Base-by-base conservation (phyloP, 2,888 invertebrate species). In the Odontothrips loti region DNA sequence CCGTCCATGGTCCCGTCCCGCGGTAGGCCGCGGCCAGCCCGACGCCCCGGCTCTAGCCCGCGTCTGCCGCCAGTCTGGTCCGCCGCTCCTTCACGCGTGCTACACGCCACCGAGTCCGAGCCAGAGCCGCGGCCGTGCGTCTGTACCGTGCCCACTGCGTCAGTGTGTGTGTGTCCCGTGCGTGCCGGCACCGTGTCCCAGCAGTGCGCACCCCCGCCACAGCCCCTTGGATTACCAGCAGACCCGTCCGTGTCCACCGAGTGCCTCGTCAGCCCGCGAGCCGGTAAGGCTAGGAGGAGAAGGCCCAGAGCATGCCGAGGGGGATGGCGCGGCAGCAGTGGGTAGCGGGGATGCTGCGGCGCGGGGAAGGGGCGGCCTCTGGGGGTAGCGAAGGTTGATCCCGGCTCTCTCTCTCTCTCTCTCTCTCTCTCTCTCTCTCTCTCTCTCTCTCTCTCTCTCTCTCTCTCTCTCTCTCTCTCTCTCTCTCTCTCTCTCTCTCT, bases 1-100 rank as follows among this genome's bases (percentile, higher is more conserved):
- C 34, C 34, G n/a, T n/a, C n/a, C n/a, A n/a, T n/a, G n/a, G n/a
- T n/a, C n/a, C n/a, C n/a, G n/a, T n/a, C n/a, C n/a, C n/a, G n/a
- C n/a, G n/a, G n/a, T n/a, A n/a, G 34, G 34, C 34, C 34, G 34
- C 34, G 34, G 34, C 34, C 34, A 43, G 34, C 34, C 34, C 34
- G 34, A 2, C 34, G 34, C 34, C n/a, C n/a, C n/a, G n/a, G n/a
- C n/a, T n/a, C n/a, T n/a, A n/a, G n/a, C n/a, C 20, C 58, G 58
- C n/a, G 58, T 58, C 58, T 58, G 58, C 58, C 58, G 58, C n/a
- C 58, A 58, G 58, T 58, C 58, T 58, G 58, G 58, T 17, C 58
- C 58, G 58, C 58, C 58, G 58, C 58, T 6, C 15, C 20, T 17
- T 15, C 20, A 8, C 10, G 20, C 58, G 58, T 20, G 58, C 58